Conservation (phyloP, 2,113 vertebrate genomes). For the Taurulus bubalis region DNA sequence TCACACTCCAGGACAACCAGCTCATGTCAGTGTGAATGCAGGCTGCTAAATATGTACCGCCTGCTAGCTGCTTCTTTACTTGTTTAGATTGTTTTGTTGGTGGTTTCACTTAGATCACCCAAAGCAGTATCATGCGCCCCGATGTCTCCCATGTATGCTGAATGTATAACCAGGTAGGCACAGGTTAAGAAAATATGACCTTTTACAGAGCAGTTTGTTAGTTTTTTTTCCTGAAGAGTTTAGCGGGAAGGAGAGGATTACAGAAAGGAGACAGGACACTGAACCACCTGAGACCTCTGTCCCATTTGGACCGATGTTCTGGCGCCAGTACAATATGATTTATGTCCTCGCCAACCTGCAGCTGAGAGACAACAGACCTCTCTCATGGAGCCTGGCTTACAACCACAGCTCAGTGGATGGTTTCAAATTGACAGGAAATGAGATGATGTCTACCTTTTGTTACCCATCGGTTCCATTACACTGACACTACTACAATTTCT, state of each 20-base stretch:
- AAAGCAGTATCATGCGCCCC: background rate
- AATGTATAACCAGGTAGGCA: background rate
- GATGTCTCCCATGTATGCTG: background rate
- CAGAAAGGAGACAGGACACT: background rate
- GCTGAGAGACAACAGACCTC: background rate
- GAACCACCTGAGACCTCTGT: conserved; percentile 6
- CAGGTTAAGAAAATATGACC: background rate
- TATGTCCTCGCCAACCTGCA: conserved; percentile 1
- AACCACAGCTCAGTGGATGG: background rate
- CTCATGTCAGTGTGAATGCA: background rate
- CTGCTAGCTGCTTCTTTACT: conserved; percentile 10
- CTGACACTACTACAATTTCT: background rate
- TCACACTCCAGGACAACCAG: background rate
- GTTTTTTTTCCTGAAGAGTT: background rate
- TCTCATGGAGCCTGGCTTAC: background rate
- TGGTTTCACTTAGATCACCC: background rate
- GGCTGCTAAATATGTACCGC: conserved; percentile 2
- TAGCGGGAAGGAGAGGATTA: background rate
- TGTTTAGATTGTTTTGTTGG: conserved; percentile 8
- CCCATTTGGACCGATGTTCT: background rate
- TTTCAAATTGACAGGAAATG: background rate
- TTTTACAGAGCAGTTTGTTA: background rate
- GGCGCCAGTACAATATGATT: background rate
- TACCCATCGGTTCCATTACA: background rate
- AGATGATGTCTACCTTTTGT: background rate